A percentile compares a stretch with the other conserved stretches of the same genome.
Evolutionary conservation across 53 echinoderm and acorn worm species (phyloP).

Genomic region (Antedon mediterranea): DNA sequence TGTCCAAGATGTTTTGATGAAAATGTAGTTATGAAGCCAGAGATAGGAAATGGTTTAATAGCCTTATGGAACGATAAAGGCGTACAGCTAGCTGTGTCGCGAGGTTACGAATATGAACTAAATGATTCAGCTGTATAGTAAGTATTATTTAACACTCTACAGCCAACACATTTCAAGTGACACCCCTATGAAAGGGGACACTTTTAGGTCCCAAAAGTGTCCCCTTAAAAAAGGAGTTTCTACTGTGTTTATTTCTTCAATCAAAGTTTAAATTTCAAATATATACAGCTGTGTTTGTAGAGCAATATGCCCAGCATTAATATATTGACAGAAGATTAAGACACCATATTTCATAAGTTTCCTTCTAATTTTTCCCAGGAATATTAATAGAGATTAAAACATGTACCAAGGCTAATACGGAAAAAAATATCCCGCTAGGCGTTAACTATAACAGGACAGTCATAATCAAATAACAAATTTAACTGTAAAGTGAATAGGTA

Average conservation of each 20-base stretch:
- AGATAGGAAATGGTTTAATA: conserved; percentile 52
- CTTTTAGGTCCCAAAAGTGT: no score
- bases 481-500: neutral
- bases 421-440: neutral
- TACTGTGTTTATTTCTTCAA: no score
- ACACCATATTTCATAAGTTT: neutral
- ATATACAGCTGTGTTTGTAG: no score
- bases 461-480: neutral
- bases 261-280: no score
- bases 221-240: no score
- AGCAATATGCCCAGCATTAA: no score
- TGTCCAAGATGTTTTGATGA: conserved; percentile 89
- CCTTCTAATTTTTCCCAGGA: neutral
- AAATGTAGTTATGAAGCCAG: conserved; percentile 60
- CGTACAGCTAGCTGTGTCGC: conserved; percentile 45
- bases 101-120: conserved; percentile 95
- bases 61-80: conserved; percentile 87
- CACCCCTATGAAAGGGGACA: no score
- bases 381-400: neutral
- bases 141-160: conserved; percentile 12
- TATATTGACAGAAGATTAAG: no score
- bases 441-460: neutral
- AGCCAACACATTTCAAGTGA: no score
- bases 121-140: conserved; percentile 98
- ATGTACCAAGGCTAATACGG: neutral